phyloP scores from a whole-genome alignment of 2,888 invertebrate species.

The Camptogramma bilineatum region DNA sequence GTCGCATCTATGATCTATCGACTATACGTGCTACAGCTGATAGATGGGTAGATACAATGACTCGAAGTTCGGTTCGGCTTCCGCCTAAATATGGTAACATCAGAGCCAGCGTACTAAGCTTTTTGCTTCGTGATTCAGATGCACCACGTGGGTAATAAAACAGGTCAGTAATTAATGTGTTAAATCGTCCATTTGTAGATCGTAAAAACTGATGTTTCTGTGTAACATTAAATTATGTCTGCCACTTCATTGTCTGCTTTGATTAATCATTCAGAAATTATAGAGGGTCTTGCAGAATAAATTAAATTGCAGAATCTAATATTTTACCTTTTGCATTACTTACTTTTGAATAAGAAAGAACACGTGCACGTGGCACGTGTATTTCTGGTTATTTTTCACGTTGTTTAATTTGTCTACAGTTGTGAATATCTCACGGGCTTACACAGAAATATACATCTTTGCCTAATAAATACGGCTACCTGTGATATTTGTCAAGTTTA shows the following conservation, averaged over 20 bases:
- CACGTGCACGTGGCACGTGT: neutral
- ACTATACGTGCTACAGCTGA: conserved; percentile 72
- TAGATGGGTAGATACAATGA: conserved; percentile 47
- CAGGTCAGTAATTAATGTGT: conserved; percentile 32
- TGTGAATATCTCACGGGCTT: neutral
- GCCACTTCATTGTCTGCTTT: conserved; percentile 4
- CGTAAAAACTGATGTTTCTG: conserved; percentile 31
- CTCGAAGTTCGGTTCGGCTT: conserved; percentile 33
- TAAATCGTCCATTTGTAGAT: conserved; percentile 33
- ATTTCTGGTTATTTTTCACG: neutral
- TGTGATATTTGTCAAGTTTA: conserved; percentile 19
- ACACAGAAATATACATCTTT: neutral
- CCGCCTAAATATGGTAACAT: conserved; percentile 47
- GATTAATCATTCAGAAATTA: neutral
- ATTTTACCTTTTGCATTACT: neutral
- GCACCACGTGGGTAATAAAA: conserved; percentile 38
- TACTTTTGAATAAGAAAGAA: neutral
- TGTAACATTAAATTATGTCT: conserved; percentile 7
- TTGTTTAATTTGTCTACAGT: neutral
- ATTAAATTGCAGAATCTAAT: neutral
- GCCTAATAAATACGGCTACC: neutral
- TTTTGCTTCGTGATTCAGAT: conserved; percentile 39
- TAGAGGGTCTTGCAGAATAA: neutral
- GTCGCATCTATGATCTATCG: conserved; percentile 78
- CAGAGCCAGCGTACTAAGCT: conserved; percentile 23